Percentiles rank a stretch among this genome's conserved stretches.
These are phyloP conservation scores for Abrostola triplasia DNA, from an alignment of 2,888 invertebrate genomes.

Conservation along the genomic window DNA sequence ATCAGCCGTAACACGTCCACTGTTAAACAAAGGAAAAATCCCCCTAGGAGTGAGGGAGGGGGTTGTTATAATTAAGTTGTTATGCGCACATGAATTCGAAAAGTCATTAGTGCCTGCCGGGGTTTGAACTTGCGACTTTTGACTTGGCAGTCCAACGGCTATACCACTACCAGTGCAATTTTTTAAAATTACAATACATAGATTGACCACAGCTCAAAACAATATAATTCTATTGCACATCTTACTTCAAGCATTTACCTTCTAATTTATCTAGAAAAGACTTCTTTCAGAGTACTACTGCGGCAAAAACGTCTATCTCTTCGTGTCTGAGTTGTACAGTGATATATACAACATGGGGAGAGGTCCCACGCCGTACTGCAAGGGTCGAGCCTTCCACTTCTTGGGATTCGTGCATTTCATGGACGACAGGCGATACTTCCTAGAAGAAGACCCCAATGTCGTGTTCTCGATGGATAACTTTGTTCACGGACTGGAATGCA, in stretches of 20 bases:
- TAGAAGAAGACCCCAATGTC: slow-evolving; percentile 79
- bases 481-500: slow-evolving; percentile 82
- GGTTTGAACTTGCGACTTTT: too few relatives aligned
- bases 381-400: slow-evolving; percentile 78
- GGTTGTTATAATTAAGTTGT: too few relatives aligned
- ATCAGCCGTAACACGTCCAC: too few relatives aligned
- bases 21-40: too few relatives aligned
- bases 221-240: too few relatives aligned
- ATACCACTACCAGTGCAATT: too few relatives aligned
- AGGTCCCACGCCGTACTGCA: slow-evolving; percentile 76
- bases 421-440: slow-evolving; percentile 77
- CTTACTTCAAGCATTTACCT: neutral
- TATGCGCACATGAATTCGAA: too few relatives aligned
- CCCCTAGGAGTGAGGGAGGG: too few relatives aligned
- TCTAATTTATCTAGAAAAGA: slow-evolving; percentile 24
- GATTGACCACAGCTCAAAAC: too few relatives aligned
- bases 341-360: slow-evolving; percentile 82
- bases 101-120: too few relatives aligned
- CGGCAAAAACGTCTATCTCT: slow-evolving; percentile 81
- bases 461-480: slow-evolving; percentile 80
- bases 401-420: slow-evolving; percentile 80
- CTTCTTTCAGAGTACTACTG: slow-evolving; percentile 77
- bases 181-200: too few relatives aligned
- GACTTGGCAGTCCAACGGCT: too few relatives aligned
- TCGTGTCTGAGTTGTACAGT: slow-evolving; percentile 80